Percentiles rank a stretch among this genome's conserved stretches.
phyloP scores from a whole-genome alignment of 2,888 invertebrate genomes.

The Brachyptera putata region DNA sequence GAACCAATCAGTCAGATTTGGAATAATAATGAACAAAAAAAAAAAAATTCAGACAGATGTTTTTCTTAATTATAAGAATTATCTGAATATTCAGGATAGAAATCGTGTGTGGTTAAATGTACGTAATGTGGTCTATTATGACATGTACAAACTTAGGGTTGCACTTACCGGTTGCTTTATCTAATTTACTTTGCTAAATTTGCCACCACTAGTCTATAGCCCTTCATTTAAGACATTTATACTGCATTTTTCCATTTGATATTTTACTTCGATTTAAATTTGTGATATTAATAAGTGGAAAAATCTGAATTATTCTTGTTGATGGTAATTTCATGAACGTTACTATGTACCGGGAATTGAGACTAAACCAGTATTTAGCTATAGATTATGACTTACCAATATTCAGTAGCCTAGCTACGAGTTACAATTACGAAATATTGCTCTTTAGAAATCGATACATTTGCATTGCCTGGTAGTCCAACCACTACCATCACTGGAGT shows the following conservation, averaged over 20 bases:
- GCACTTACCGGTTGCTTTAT: slow-evolving; percentile 14
- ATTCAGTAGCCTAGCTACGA: too few species aligned
- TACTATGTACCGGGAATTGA: too few species aligned
- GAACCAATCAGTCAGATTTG: neutral
- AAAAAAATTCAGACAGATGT: neutral
- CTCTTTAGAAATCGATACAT: too few species aligned
- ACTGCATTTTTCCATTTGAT: neutral
- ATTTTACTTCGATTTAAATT: neutral
- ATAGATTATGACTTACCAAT: too few species aligned
- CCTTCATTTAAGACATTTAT: neutral
- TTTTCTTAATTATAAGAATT: neutral
- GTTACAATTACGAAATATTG: too few species aligned
- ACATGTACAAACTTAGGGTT: slow-evolving; percentile 25
- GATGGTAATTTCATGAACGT: too few species aligned
- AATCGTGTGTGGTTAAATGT: too few species aligned
- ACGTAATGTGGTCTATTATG: neutral
- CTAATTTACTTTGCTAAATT: slow-evolving; percentile 8
- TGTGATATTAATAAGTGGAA: neutral
- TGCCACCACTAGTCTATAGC: slow-evolving; percentile 22
- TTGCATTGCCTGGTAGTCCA: too few species aligned
- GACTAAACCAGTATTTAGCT: too few species aligned
- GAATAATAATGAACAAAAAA: neutral
- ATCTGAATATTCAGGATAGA: too few species aligned
- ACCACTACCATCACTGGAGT: too few species aligned
- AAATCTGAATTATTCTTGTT: too few species aligned